Conservation (phyloP, 1,140 invertebrate genomes). For the Branchinecta lindahli region DNA sequence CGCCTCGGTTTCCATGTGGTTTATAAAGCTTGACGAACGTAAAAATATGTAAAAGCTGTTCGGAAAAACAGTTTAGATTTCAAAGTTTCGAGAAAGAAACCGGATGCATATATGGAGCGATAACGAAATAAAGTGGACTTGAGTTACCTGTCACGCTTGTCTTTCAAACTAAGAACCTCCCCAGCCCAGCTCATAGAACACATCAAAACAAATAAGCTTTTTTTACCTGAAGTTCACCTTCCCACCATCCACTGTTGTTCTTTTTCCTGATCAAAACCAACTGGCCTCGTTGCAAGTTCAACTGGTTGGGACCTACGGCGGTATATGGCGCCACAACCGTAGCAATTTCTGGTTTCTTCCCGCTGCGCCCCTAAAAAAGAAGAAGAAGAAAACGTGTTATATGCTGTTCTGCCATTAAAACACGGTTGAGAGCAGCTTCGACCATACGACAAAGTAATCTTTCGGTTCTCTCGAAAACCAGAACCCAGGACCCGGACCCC, state of each 20-base stretch:
- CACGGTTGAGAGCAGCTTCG: slow-evolving; percentile 3
- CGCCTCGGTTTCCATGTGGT: too few species aligned
- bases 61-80: too few species aligned
- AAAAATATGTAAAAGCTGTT: too few species aligned
- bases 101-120: too few species aligned
- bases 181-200: background rate
- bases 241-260: slow-evolving; percentile 95
- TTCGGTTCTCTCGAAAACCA: background rate
- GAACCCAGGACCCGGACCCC: too few species aligned
- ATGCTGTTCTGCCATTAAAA: slow-evolving; percentile 20
- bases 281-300: slow-evolving; percentile 79
- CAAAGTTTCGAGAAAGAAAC: too few species aligned
- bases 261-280: slow-evolving; percentile 91
- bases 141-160: too few species aligned
- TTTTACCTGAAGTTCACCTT: slow-evolving; percentile 84
- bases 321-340: slow-evolving; percentile 74
- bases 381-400: slow-evolving; percentile 18
- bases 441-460: background rate
- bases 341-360: slow-evolving; percentile 71
- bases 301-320: slow-evolving; percentile 72
- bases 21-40: too few species aligned
- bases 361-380: slow-evolving; percentile 31
- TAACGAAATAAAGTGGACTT: too few species aligned
- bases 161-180: too few species aligned
- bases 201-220: background rate